Evolutionary conservation across 2,113 vertebrate genomes (phyloP).

Genomic region (Centropristis striata): DNA sequence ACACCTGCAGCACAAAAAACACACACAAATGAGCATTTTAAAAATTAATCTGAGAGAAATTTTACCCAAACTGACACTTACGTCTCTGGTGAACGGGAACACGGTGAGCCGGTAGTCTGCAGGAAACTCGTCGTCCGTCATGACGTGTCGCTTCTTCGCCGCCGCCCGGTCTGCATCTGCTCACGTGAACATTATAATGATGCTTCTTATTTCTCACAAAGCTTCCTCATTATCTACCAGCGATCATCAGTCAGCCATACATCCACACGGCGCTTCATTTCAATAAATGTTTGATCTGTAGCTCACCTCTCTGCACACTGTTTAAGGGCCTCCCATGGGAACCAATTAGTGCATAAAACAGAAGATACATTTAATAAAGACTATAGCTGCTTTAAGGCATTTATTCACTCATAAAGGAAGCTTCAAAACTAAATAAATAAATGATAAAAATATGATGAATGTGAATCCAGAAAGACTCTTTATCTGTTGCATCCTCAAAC

Average conservation of each 20-base stretch:
- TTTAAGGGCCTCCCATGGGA: conserved; percentile 37
- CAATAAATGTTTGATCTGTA: neutral
- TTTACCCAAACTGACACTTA: conserved; percentile 40
- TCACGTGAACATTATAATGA: conserved; percentile 1
- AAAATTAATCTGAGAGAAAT: no score
- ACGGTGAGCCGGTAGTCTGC: conserved; percentile 59
- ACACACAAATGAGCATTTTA: neutral
- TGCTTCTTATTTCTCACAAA: neutral
- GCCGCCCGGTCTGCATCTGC: conserved; percentile 69
- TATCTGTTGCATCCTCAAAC: no score
- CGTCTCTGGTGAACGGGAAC: conserved; percentile 66
- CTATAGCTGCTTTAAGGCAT: neutral
- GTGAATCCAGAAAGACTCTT: neutral
- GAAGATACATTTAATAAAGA: conserved; percentile 5
- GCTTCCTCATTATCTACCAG: neutral
- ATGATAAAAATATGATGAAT: neutral
- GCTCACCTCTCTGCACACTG: no score
- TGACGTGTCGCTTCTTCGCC: conserved; percentile 39
- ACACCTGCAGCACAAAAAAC: conserved; percentile 59
- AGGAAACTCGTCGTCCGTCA: conserved; percentile 61
- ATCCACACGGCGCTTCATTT: conserved; percentile 7
- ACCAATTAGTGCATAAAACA: conserved; percentile 41
- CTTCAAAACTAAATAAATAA: neutral
- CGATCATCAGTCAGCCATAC: neutral
- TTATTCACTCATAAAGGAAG: neutral